Conservation (phyloP, 2,888 invertebrate species). For the Stenolophus ochropezus region DNA sequence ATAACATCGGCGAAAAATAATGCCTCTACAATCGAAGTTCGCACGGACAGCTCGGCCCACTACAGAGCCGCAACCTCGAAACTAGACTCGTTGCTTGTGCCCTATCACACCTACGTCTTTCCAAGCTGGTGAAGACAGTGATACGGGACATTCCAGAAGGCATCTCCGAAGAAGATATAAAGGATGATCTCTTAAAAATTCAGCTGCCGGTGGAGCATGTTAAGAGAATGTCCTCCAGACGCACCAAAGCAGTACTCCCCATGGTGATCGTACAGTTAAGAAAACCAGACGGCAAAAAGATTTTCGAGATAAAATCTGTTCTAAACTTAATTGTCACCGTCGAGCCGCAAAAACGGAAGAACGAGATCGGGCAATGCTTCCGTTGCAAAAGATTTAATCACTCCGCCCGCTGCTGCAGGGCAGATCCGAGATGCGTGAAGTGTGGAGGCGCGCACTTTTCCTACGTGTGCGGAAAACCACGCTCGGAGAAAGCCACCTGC, state of each 20-base stretch:
- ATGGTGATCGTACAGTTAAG: constrained; percentile 6
- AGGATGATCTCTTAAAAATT: not conserved
- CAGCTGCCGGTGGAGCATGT: not conserved
- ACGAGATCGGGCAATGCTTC: constrained; percentile 12
- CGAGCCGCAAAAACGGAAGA: not conserved
- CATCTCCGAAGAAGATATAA: not conserved
- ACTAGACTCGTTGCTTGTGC: not conserved
- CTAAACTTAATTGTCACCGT: not conserved
- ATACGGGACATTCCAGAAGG: not conserved
- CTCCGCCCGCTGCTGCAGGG: not conserved
- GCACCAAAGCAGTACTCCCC: not conserved
- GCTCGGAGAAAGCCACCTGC: not conserved
- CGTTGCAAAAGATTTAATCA: constrained; percentile 45
- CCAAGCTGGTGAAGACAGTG: not conserved
- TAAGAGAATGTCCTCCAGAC: not conserved
- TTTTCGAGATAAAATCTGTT: not conserved
- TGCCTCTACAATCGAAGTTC: not conserved
- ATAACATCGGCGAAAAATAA: not conserved
- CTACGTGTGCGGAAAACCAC: not conserved
- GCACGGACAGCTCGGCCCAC: not conserved
- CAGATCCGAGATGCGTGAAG: not conserved
- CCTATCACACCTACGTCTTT: not conserved
- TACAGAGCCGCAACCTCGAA: not conserved
- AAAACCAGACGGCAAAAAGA: not conserved
- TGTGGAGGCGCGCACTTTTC: constrained; percentile 15